A percentile compares a stretch with the other conserved stretches of the same genome.
Conservation (phyloP, 2,797 vertebrate genomes). For the Loris lydekkerianus region DNA sequence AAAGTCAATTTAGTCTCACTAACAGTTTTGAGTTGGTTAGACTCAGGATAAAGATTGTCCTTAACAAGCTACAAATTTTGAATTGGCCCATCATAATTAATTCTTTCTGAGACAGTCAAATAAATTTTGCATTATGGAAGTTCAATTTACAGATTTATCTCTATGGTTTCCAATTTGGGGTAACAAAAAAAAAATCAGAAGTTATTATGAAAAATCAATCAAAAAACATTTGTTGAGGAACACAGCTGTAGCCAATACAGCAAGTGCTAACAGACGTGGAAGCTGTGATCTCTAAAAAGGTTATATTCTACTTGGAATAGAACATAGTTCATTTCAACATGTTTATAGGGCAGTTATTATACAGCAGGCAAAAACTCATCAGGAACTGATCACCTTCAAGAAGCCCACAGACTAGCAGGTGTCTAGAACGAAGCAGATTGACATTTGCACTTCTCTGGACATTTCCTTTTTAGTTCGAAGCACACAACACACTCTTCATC, state of each 20-base stretch:
- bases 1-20: neutral
- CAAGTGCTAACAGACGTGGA: neutral
- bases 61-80: neutral
- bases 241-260: neutral
- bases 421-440: neutral
- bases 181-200: neutral
- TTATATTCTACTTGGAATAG: neutral
- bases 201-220: neutral
- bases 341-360: neutral
- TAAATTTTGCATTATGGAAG: neutral
- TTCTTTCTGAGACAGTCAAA: neutral
- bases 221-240: conserved; percentile 10
- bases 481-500: neutral
- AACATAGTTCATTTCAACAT: neutral
- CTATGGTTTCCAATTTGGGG: neutral
- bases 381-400: neutral
- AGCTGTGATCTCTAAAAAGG: neutral
- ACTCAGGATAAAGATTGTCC: conserved; percentile 15
- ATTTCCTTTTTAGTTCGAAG: neutral
- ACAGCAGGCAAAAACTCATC: neutral
- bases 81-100: neutral
- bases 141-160: neutral
- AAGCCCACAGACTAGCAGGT: neutral
- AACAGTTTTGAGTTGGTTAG: conserved; percentile 27
- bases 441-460: too few species aligned